These are phyloP conservation scores for Fistularia tabacaria DNA, from an alignment of 2,797 vertebrate genomes.

Conservation along the genomic window DNA sequence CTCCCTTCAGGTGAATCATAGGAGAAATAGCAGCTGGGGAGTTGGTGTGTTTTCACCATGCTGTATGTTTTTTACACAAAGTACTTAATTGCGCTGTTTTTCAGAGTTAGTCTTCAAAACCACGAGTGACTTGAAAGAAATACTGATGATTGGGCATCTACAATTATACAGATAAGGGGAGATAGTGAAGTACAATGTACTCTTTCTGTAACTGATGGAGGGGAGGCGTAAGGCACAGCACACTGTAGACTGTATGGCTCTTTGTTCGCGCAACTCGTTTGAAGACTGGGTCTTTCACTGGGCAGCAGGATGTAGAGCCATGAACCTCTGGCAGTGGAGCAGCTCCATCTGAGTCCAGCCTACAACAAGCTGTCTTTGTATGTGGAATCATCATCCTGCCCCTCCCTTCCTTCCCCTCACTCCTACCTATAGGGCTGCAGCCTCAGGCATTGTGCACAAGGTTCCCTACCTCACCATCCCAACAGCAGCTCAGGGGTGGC, in stretches of 20 bases:
- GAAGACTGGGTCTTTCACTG: slow-evolving; percentile 58
- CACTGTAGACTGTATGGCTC: slow-evolving; percentile 58
- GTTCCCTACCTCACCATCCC: slow-evolving; percentile 27
- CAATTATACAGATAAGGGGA: slow-evolving; percentile 36
- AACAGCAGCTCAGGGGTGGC: slow-evolving; percentile 13
- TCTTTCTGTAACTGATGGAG: slow-evolving; percentile 20
- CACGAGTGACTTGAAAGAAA: slow-evolving; percentile 10
- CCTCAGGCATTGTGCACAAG: slow-evolving; percentile 20
- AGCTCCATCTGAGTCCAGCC: slow-evolving; percentile 65
- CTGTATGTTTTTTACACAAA: slow-evolving; percentile 38
- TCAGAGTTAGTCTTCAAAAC: slow-evolving; percentile 27
- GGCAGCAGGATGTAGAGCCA: slow-evolving; percentile 68
- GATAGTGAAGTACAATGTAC: slow-evolving; percentile 34
- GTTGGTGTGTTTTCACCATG: slow-evolving; percentile 41
- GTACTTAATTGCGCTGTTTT: slow-evolving; percentile 52
- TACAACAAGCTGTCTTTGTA: slow-evolving; percentile 80
- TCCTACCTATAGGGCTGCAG: slow-evolving; percentile 40
- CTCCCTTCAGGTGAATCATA: slow-evolving; percentile 57
- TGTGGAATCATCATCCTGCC: slow-evolving; percentile 51
- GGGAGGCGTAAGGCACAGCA: slow-evolving; percentile 8
- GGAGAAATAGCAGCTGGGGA: slow-evolving; percentile 24
- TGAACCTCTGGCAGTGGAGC: slow-evolving; percentile 70
- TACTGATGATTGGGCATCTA: slow-evolving; percentile 14
- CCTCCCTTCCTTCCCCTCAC: slow-evolving; percentile 58
- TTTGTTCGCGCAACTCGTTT: slow-evolving; percentile 68